A percentile compares a stretch with the other conserved stretches of the same genome.
These are phyloP conservation scores for Rhodophaea formosa DNA, from an alignment of 2,888 invertebrate species.

Conservation along the genomic window DNA sequence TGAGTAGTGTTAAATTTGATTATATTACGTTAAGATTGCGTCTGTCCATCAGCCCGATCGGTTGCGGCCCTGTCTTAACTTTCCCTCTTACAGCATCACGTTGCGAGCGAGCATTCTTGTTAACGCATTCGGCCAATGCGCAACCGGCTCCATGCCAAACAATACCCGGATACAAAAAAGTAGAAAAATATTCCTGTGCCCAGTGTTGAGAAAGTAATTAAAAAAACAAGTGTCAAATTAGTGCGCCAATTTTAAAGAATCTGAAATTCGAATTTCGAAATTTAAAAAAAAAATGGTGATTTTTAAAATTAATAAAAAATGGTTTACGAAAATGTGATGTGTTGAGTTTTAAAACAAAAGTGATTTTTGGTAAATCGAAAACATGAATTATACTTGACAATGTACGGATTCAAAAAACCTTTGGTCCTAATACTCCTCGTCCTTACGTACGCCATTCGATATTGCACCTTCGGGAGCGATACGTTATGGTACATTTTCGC, in stretches of 20 bases:
- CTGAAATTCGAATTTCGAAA: background rate
- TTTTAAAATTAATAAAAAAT: background rate
- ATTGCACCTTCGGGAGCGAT: conserved; percentile 52
- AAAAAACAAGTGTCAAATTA: background rate
- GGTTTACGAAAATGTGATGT: conserved; percentile 11
- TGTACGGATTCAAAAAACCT: conserved; percentile 68
- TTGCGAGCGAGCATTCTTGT: conserved; percentile 53
- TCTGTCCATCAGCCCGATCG: conserved; percentile 7
- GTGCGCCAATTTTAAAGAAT: background rate
- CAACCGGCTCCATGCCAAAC: conserved; percentile 8
- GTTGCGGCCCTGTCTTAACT: conserved; percentile 59
- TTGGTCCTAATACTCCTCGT: conserved; percentile 47
- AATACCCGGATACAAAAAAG: conserved; percentile 2
- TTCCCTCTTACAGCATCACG: conserved; percentile 75
- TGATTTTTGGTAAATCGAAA: conserved; percentile 1
- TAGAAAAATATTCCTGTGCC: conserved; percentile 31
- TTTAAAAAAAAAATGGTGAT: background rate
- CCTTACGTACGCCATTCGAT: conserved; percentile 50
- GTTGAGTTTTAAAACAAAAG: conserved; percentile 12
- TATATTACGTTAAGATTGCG: conserved; percentile 15
- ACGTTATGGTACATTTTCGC: conserved; percentile 50
- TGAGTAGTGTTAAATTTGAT: conserved; percentile 6
- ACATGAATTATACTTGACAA: conserved; percentile 33
- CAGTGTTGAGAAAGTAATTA: conserved; percentile 23
- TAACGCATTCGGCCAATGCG: conserved; percentile 49